Evolutionary conservation across 2,888 invertebrate species (phyloP), one percentile per base, ranked within the genome.

Genomic region (Leuctra nigra): DNA sequence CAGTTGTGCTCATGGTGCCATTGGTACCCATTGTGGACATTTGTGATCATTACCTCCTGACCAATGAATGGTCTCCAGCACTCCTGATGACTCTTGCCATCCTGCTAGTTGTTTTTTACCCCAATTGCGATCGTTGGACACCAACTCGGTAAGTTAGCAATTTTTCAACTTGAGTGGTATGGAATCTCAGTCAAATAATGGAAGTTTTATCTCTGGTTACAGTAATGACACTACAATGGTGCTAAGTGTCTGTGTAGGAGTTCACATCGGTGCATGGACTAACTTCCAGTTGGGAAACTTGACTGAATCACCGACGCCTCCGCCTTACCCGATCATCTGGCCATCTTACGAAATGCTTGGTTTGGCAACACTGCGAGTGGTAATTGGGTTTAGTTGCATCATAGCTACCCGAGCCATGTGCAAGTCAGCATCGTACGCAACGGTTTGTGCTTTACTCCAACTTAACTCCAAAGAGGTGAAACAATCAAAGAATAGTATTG

Each of bases 191-290:
- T 38, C n/a, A 4, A 38, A 38, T 7, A 4, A 38, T 38, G 38
- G 38, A 38, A 38, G n/a, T 9, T 29, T 4, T 38, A 14, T n/a
- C 14, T 14, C 11, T 38, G 38, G 38, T 53, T 77, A 6, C 73
- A 89, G 94, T 68, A 91, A 92, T 22, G 94, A 95, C 72, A 94
- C 94, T 0, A 83, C 91, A 1, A 86, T 91, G 79, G 86, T 93
- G 63, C 78, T 93, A 62, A 89, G 88, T 55, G 88, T 89, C 4
- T 85, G 85, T 63, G 81, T 84, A 1, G 93, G 93, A 52, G 78
- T 91, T 60, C 79, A 86, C 48, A 71, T 82, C 2, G 93, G 91
- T 18, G 82, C 89, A 4, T 93, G 92, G 93, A 73, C 87, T 38
- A 90, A 90, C 74, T 91, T 84, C 70, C 88, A 84, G 69, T 76